phyloP scores from a whole-genome alignment of 1,140 invertebrate genomes.

The Bombus waltoni region DNA sequence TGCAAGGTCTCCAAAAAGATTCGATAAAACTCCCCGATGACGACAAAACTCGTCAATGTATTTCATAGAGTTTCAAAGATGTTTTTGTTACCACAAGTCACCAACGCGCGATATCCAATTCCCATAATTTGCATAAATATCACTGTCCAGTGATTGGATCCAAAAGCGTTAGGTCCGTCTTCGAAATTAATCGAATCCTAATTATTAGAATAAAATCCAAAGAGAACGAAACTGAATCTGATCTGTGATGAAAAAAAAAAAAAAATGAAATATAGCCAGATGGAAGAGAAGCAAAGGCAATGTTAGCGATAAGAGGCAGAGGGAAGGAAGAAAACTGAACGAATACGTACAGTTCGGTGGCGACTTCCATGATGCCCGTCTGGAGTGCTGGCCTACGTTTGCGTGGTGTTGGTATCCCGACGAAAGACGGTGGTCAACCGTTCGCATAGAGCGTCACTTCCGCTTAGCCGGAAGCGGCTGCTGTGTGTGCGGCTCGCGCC shows the following conservation, averaged over 20 bases:
- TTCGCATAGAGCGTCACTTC: conserved; percentile 75
- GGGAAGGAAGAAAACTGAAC: background rate
- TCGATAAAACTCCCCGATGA: background rate
- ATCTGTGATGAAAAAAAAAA: background rate
- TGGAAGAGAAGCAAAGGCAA: too few species aligned
- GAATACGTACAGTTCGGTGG: conserved; percentile 80
- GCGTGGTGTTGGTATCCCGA: conserved; percentile 42
- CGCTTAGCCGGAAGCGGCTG: conserved; percentile 74
- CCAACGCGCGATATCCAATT: background rate
- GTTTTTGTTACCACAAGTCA: too few species aligned
- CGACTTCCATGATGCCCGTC: conserved; percentile 76
- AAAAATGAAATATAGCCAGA: background rate
- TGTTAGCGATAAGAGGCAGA: background rate
- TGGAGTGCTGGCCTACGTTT: conserved; percentile 26
- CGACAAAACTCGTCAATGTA: background rate
- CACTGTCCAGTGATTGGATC: background rate
- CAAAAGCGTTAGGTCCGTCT: background rate
- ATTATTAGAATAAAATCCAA: background rate
- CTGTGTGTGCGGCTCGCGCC: conserved; percentile 31
- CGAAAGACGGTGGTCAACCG: conserved; percentile 64
- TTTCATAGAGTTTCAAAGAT: background rate
- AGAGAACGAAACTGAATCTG: background rate
- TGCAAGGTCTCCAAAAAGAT: background rate
- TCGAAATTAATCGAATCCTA: background rate
- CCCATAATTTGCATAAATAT: background rate